Base-by-base conservation (phyloP, 2,888 invertebrate species). In the Chloroclystis v-ata region DNA sequence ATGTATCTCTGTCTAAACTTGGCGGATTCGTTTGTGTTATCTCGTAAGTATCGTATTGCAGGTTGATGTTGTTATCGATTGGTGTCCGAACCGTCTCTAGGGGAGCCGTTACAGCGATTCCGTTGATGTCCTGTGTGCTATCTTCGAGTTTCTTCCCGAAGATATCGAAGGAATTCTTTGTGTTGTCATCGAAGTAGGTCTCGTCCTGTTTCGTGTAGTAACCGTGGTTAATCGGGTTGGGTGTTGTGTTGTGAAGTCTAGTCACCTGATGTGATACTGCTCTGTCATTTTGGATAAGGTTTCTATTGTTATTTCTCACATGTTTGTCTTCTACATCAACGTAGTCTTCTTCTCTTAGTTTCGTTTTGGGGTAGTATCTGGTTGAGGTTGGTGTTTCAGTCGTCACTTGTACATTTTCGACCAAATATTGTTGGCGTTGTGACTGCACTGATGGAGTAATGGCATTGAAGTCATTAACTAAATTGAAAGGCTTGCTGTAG, bases 141-240 rank as follows among this genome's bases (percentile, higher is more conserved):
- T 80, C 82, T 65, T 79, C 89, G 43, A 92, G 72, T 73, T 92
- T 94, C 74, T 91, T 92, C 1, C 92, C 94, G 66, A 93, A 94
- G 57, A 92, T 90, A 20, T 92, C 93, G 64, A 93, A 93, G 45
- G 93, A 93, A 63, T 93, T 92, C 68, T 91, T 92, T 2, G 93
- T 93, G 44, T 92, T 92, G 62, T 93, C 93, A 61, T 93, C 93
- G 51, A 93, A 83, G 53, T 91, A 89, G 45, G 90, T 89, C 63
- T 92, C 89, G 67, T 90, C 89, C 54, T 92, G 92, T 67, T 91
- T 91, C 9, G 92, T 92, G 75, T 92, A 92, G 72, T 91, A 92
- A 26, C 89, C 89, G 61, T 92, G 89, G 70, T 90, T 83, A 60
- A 87, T 75, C 5, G 91, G 89, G 62, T 88, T 89, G 11, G 89